Conservation (phyloP, 53 echinoderm and acorn worm species). For the Hippasteria phrygiana region DNA sequence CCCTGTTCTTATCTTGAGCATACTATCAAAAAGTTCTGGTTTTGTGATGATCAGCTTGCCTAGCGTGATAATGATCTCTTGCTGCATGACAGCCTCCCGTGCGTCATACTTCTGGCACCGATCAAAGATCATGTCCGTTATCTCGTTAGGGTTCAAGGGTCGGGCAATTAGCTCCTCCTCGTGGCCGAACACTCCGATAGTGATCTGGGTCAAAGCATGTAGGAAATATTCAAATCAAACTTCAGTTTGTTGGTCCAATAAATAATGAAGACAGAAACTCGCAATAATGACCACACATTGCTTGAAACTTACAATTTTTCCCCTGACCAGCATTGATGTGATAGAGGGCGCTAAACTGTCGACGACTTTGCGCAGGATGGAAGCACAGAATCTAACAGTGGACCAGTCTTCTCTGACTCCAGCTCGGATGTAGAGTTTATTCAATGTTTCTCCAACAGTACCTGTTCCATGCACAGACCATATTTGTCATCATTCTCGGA, state of each 20-base stretch:
- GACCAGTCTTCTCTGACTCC: conserved; percentile 91
- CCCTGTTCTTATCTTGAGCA: conserved; percentile 97
- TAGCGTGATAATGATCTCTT: conserved; percentile 90
- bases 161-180: conserved; percentile 86
- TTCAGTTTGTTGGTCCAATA: neutral
- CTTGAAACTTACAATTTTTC: conserved; percentile 85
- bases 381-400: conserved; percentile 85
- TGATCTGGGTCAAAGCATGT: conserved; percentile 80
- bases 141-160: conserved; percentile 82
- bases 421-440: conserved; percentile 74
- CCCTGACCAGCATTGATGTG: conserved; percentile 90
- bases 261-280: neutral
- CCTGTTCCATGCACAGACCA: conserved; percentile 50
- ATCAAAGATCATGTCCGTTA: conserved; percentile 80
- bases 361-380: conserved; percentile 81
- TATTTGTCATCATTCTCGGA: no score
- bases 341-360: conserved; percentile 92
- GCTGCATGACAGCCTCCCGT: conserved; percentile 90
- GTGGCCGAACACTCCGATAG: conserved; percentile 93
- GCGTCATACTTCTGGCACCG: conserved; percentile 82
- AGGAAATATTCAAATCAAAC: neutral
- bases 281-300: neutral
- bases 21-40: conserved; percentile 82
- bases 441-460: conserved; percentile 74
- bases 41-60: conserved; percentile 82